Evolutionary conservation across 2,888 invertebrate genomes (phyloP), one percentile per base, ranked within the genome.

Genomic region (Acanthacorydalis orientalis): DNA sequence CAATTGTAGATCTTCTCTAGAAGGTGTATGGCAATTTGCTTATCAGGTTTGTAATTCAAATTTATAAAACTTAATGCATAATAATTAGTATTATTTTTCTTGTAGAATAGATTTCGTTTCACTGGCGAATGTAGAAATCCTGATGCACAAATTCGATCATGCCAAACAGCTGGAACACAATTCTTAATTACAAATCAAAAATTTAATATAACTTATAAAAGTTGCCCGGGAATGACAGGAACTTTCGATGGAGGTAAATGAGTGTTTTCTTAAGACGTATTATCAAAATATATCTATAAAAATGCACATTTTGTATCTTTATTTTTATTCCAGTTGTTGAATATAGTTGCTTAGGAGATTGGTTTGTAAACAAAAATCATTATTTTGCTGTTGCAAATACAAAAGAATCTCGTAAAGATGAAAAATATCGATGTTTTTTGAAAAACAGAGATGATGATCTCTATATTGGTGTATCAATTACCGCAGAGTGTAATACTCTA

Each of bases 301-400:
- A 10, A 34, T 34, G 35, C 11, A 11, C 35, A 34, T 9, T 34
- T 34, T n/a, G n/a, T n/a, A n/a, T n/a, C n/a, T n/a, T n/a, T n/a
- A n/a, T n/a, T n/a, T 12, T 35, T n/a, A 49, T 51, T 59, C 54
- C 44, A 70, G 84, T 84, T 51, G 90, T 91, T 7, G 91, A 92
- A 64, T 93, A 84, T 64, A 89, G 86, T 64, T 93, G 93, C 59
- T 68, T 93, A 51, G 93, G 92, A 1, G 90, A 92, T 70, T 93
- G 93, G 92, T 91, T 92, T 66, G 83, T 91, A 31, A 89, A 84
- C 11, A 93, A 93, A 61, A 93, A 96, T 67, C 92, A 93, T 59
- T 96, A 85, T 64, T 93, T 96, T 66, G 96, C 92, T 47, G 91
- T 95, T n/a, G 90, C 90, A 7, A 95, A 96, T 60, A 91, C 92